phyloP scores from a whole-genome alignment of 1,140 invertebrate genomes.

The Anadara kagoshimensis region DNA sequence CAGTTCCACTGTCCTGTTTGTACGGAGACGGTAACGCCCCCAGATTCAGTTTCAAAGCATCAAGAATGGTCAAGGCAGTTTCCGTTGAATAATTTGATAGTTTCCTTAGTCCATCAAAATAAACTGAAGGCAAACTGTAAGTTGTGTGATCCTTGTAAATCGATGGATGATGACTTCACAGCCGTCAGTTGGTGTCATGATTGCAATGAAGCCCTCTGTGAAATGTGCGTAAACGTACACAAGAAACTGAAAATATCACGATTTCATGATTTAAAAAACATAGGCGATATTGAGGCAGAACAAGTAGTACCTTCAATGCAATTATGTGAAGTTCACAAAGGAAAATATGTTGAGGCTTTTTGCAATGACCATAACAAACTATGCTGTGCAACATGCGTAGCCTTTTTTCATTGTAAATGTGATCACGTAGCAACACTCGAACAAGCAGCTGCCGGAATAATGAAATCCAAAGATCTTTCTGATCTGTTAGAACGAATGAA shows the following conservation, averaged over 20 bases:
- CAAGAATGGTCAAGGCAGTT: slow-evolving; percentile 24
- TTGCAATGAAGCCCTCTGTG: slow-evolving; percentile 46
- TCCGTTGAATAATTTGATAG: slow-evolving; percentile 42
- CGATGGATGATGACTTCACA: no score
- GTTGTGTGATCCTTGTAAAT: slow-evolving; percentile 45
- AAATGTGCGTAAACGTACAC: slow-evolving; percentile 42
- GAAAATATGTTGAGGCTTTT: slow-evolving; percentile 36
- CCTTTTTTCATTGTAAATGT: slow-evolving; percentile 12
- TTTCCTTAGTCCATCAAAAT: slow-evolving; percentile 40
- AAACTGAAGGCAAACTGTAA: slow-evolving; percentile 31
- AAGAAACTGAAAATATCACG: slow-evolving; percentile 36
- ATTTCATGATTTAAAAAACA: slow-evolving; percentile 38
- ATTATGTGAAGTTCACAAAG: slow-evolving; percentile 44
- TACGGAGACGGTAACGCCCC: slow-evolving; percentile 10
- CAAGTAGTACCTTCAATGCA: slow-evolving; percentile 36
- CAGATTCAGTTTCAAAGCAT: slow-evolving; percentile 10
- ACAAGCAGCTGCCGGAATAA: no score
- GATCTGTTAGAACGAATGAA: no score
- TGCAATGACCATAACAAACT: slow-evolving; percentile 14
- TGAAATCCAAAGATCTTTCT: no score
- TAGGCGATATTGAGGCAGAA: slow-evolving; percentile 39
- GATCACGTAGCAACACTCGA: slow-evolving; percentile 12
- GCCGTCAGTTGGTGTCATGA: slow-evolving; percentile 53
- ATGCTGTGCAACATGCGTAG: slow-evolving; percentile 16
- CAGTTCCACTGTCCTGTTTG: slow-evolving; percentile 34